A percentile compares a stretch with the other conserved stretches of the same genome.
Conservation (phyloP, 1,140 invertebrate species). For the Armadillidium nasatum region DNA sequence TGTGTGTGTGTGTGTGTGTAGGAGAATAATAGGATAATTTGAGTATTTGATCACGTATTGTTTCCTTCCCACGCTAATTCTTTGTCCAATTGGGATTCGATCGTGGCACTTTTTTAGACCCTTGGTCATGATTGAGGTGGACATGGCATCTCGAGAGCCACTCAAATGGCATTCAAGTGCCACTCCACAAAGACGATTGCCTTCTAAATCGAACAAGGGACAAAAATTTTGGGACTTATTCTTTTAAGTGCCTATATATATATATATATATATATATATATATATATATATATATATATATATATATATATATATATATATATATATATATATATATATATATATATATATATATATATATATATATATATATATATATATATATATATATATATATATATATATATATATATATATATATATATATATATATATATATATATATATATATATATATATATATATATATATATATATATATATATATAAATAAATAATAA, state of each 20-base stretch:
- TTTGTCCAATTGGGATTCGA: neutral
- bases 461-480: too few species aligned
- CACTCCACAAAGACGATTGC: neutral
- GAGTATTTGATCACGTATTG: constrained; percentile 3
- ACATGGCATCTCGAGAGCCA: neutral
- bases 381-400: too few species aligned
- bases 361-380: too few species aligned
- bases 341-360: too few species aligned
- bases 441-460: too few species aligned
- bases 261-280: constrained; percentile 4
- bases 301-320: neutral
- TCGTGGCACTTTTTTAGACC: neutral
- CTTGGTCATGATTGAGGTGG: neutral
- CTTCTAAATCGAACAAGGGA: neutral
- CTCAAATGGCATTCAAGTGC: neutral
- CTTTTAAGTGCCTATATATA: neutral
- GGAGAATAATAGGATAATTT: too few species aligned
- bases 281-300: neutral
- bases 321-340: too few species aligned
- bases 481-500: too few species aligned
- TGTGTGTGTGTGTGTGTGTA: neutral
- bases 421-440: too few species aligned
- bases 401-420: too few species aligned
- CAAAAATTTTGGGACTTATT: neutral
- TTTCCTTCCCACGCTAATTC: constrained; percentile 6